Evolutionary conservation across 2,113 vertebrate species (phyloP).

Genomic region (Eretmochelys imbricata): DNA sequence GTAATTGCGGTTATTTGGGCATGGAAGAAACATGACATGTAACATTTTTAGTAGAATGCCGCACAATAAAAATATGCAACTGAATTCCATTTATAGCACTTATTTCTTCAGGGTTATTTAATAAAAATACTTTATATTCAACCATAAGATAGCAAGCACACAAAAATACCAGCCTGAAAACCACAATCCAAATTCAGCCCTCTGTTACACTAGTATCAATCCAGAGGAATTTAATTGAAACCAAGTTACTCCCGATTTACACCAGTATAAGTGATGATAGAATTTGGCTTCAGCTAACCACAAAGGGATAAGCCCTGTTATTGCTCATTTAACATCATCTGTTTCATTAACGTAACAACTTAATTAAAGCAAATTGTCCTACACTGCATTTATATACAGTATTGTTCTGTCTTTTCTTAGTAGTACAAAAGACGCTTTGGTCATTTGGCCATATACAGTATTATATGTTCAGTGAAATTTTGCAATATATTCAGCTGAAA

Average conservation of each 20-base stretch:
- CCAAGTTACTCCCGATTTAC: not conserved
- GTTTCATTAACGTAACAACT: not conserved
- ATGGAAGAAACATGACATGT: not conserved
- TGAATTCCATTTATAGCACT: not conserved
- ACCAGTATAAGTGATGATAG: slow-evolving; percentile 7
- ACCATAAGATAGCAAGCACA: not conserved
- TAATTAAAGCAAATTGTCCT: slow-evolving; percentile 30
- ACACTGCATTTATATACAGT: not conserved
- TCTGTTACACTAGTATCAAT: not conserved
- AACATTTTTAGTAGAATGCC: not conserved
- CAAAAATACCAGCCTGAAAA: slow-evolving; percentile 10
- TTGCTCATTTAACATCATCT: not conserved
- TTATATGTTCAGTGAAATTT: slow-evolving; percentile 10
- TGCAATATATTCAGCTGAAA: not conserved
- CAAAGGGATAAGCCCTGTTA: slow-evolving; percentile 7
- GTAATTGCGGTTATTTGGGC: not conserved
- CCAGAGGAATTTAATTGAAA: not conserved
- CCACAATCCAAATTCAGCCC: not conserved
- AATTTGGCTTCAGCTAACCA: not conserved
- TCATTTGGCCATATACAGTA: not conserved
- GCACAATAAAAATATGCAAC: not conserved
- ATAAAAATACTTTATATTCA: slow-evolving; percentile 14
- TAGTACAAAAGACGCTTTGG: not conserved
- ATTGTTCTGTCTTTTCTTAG: slow-evolving; percentile 26
- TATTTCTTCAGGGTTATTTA: not conserved